Evolutionary conservation across 2,888 invertebrate species (phyloP).

Genomic region (Polylopha cassiicola): DNA sequence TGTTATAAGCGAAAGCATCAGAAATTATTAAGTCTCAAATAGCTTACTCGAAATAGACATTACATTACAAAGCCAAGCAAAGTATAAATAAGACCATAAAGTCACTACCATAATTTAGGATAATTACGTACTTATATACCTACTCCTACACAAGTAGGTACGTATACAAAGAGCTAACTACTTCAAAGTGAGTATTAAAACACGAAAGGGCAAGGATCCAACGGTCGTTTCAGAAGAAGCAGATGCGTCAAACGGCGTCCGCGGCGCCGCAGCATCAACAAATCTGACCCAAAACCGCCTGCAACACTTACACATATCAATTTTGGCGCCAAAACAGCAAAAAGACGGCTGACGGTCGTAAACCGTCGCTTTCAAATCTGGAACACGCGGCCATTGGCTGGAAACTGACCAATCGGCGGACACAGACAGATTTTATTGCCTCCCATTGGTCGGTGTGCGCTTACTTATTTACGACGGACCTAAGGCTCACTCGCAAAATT

Average conservation of each 20-base stretch:
- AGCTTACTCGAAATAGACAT: too few relatives aligned
- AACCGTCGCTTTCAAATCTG: conserved; percentile 73
- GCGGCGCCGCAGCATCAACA: conserved; percentile 5
- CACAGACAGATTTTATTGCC: conserved; percentile 64
- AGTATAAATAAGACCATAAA: too few relatives aligned
- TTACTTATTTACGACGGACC: conserved; percentile 71
- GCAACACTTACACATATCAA: conserved; percentile 53
- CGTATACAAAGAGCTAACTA: too few relatives aligned
- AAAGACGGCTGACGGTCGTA: conserved; percentile 68
- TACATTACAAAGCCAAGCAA: too few relatives aligned
- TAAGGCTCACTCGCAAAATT: conserved; percentile 73
- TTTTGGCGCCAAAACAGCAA: conserved; percentile 75
- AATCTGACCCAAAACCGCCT: conserved; percentile 33
- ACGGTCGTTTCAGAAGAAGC: too few relatives aligned
- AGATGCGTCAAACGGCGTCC: neutral
- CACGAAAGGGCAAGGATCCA: too few relatives aligned
- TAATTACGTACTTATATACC: too few relatives aligned
- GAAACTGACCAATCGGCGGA: conserved; percentile 59
- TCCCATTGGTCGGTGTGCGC: conserved; percentile 62
- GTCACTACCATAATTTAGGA: too few relatives aligned
- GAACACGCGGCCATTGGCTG: conserved; percentile 60
- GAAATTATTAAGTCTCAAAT: too few relatives aligned
- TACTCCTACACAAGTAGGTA: too few relatives aligned
- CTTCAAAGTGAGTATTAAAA: too few relatives aligned
- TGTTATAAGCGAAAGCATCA: too few relatives aligned